Base-by-base conservation (phyloP, 2,797 vertebrate genomes). In the Rachycentron canadum region DNA sequence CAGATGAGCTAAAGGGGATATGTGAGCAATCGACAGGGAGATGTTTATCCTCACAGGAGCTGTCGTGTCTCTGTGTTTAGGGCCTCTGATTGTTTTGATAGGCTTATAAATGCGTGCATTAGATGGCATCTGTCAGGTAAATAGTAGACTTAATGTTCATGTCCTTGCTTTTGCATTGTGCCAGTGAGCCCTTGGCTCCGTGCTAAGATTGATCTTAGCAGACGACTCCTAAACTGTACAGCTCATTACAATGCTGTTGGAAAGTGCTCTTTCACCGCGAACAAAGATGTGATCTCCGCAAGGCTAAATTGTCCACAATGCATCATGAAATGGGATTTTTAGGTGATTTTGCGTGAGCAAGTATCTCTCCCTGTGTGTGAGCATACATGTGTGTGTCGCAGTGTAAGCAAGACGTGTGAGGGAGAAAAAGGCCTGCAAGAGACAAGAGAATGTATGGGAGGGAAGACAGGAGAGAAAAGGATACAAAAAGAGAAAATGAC, bases 121-220 rank as follows among this genome's bases (percentile, higher is more conserved):
- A 3, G 7, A 73, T 26, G 62, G 57, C 68, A 84, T 82, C 79
- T 77, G 84, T 90, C 84, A 85, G 69, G 60, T 76, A 81, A 79
- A 88, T 59, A 38, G 65, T 56, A 81, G 38, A 82, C 59, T 63
- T 72, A 81, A 87, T 78, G 78, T 62, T 72, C 55, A 28, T 34
- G 78, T 76, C 86, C 79, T 91, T 88, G 88, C 78, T 69, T 85
- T 80, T 30, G 63, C 72, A 50, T 71, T n/a, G 25, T 61, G 63
- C 69, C 67, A 47, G 53, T 28, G 38, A 77, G 73, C 40, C 26
- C 30, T 41, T 32, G 17, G 77, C 78, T 68, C 50, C n/a, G 19
- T 82, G 77, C 53, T 72, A 53, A 84, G 76, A 88, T 87, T 82
- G 79, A 92, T 93, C 70, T 69, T 26, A 64, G 58, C 73, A 70